Conservation (phyloP, 1,140 invertebrate species). For the Oscheius sp. region DNA sequence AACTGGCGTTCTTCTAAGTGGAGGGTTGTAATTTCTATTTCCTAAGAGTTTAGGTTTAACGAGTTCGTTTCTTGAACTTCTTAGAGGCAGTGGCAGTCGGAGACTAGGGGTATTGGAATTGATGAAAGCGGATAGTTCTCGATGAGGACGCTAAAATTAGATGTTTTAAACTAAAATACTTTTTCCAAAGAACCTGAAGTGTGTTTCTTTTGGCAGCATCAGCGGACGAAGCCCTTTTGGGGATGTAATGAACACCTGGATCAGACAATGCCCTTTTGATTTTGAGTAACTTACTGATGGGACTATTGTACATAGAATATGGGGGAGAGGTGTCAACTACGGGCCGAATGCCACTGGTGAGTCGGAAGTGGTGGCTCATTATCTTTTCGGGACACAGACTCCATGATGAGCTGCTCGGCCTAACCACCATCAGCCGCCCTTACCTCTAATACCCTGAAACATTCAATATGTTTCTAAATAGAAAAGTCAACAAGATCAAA, state of each 20-base stretch:
- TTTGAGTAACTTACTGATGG: constrained; percentile 16
- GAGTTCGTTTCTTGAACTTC: constrained; percentile 1
- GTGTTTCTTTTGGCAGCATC: not conserved
- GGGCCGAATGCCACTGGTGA: constrained; percentile 12
- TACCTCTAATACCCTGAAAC: not conserved
- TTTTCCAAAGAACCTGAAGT: not conserved
- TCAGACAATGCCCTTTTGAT: not conserved
- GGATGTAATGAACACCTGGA: constrained; percentile 23
- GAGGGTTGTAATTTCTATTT: constrained; percentile 18
- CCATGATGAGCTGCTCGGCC: not conserved
- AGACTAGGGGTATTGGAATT: not conserved
- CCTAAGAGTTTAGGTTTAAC: constrained; percentile 5
- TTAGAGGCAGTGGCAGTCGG: not conserved
- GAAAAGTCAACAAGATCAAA: not conserved
- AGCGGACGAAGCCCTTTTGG: not conserved
- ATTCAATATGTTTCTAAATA: not conserved
- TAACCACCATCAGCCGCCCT: constrained; percentile 10
- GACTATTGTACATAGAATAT: constrained; percentile 29
- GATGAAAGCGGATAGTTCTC: not conserved
- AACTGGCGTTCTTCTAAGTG: not conserved
- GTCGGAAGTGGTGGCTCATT: constrained; percentile 26
- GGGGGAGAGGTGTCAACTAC: constrained; percentile 24
- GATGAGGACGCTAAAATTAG: constrained; percentile 3
- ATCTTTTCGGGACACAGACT: not conserved
- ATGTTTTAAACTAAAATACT: constrained; percentile 1